A percentile compares a stretch with the other conserved stretches of the same genome.
phyloP scores from a whole-genome alignment of 1,140 invertebrate genomes.

The Cydia fagiglandana region DNA sequence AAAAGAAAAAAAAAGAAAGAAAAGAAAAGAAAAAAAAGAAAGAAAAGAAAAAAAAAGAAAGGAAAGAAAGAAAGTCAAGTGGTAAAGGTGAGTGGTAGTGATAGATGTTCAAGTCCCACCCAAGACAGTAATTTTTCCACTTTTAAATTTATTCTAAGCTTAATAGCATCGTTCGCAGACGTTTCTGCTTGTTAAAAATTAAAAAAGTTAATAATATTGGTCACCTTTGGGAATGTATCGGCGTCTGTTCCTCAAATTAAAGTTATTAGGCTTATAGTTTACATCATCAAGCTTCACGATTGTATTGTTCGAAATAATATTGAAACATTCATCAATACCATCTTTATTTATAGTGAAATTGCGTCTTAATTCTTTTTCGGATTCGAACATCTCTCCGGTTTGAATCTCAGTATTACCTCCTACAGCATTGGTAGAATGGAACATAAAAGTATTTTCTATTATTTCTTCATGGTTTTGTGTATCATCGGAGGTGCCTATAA shows the following conservation, averaged over 20 bases:
- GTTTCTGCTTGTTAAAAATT: no score
- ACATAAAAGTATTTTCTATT: constrained; percentile 33
- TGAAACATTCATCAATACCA: not conserved
- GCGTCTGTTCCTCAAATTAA: constrained; percentile 54
- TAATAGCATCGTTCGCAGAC: no score
- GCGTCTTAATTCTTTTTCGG: not conserved
- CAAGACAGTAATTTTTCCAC: no score
- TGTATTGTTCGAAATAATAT: not conserved
- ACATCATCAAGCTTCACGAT: not conserved
- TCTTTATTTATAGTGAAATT: not conserved
- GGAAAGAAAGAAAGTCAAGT: no score
- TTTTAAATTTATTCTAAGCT: no score
- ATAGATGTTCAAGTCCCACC: no score
- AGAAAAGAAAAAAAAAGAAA: no score
- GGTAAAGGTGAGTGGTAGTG: no score
- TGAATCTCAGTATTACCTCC: not conserved
- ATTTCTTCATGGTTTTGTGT: constrained; percentile 2
- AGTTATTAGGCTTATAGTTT: constrained; percentile 31
- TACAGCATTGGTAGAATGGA: not conserved
- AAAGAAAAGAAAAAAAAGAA: no score
- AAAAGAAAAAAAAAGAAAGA: no score
- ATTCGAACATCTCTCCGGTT: not conserved
- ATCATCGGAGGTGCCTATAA: constrained; percentile 37
- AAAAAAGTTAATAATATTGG: not conserved
- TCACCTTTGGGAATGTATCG: constrained; percentile 67